A percentile compares a stretch with the other conserved stretches of the same genome.
Evolutionary conservation across 2,113 vertebrate genomes (phyloP).

Genomic region (Apodemus sylvaticus): DNA sequence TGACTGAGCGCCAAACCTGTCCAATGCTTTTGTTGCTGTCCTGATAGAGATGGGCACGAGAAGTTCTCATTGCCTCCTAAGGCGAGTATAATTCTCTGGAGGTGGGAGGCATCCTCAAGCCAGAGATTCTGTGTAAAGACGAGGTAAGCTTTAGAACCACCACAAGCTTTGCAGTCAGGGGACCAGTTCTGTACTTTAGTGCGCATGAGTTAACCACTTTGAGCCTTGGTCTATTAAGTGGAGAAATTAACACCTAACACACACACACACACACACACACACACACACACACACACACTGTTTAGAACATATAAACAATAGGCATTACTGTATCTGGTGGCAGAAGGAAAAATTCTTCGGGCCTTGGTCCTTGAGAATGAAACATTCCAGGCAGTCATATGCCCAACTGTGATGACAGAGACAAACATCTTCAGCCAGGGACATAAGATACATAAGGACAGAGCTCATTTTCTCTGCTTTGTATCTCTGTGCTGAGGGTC

Average conservation of each 20-base stretch:
- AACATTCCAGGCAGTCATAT: neutral
- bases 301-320: neutral
- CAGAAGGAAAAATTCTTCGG: neutral
- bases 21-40: neutral
- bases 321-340: neutral
- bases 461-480: neutral
- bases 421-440: neutral
- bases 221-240: neutral
- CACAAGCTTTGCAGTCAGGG: neutral
- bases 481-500: neutral
- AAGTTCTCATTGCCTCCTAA: neutral
- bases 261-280: neutral
- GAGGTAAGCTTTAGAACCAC: neutral
- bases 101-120: neutral
- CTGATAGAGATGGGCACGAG: neutral
- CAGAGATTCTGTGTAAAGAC: neutral
- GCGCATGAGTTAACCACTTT: neutral
- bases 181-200: neutral
- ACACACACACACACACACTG: neutral
- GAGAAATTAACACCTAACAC: neutral
- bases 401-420: neutral
- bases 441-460: neutral
- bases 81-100: neutral
- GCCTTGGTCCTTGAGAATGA: neutral
- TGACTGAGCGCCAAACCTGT: neutral